A percentile compares a stretch with the other conserved stretches of the same genome.
phyloP scores from a whole-genome alignment of 2,113 vertebrate species.

The Thamnophis sirtalis region DNA sequence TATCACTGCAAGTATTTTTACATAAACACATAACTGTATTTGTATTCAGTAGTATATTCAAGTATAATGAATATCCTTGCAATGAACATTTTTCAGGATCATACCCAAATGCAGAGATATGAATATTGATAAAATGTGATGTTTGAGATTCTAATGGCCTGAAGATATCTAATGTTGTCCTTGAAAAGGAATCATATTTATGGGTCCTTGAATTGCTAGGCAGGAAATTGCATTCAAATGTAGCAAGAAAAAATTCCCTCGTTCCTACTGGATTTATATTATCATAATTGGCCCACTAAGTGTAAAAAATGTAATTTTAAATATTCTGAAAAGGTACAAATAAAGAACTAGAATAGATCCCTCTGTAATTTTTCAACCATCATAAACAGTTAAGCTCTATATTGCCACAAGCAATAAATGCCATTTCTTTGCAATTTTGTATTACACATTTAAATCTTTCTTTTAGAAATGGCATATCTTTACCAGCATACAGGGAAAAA shows the following conservation, averaged over 20 bases:
- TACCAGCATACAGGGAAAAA: neutral
- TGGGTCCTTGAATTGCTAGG: neutral
- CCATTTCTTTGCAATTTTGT: neutral
- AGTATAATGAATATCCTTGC: neutral
- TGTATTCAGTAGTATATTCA: neutral
- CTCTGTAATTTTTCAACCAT: neutral
- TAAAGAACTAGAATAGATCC: neutral
- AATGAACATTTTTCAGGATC: neutral
- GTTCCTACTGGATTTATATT: neutral
- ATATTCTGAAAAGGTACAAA: neutral
- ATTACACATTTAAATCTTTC: neutral
- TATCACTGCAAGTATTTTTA: neutral
- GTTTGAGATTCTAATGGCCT: neutral
- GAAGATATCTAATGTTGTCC: neutral
- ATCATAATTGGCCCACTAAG: neutral
- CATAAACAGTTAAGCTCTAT: neutral
- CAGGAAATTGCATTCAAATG: neutral
- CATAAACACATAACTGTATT: neutral
- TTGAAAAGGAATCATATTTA: neutral
- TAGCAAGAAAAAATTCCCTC: no score
- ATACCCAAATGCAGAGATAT: neutral
- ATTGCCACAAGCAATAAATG: neutral
- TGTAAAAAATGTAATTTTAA: neutral
- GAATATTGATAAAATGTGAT: neutral
- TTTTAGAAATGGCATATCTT: neutral